phyloP scores from a whole-genome alignment of 2,888 invertebrate species.

The Erynnis tages region DNA sequence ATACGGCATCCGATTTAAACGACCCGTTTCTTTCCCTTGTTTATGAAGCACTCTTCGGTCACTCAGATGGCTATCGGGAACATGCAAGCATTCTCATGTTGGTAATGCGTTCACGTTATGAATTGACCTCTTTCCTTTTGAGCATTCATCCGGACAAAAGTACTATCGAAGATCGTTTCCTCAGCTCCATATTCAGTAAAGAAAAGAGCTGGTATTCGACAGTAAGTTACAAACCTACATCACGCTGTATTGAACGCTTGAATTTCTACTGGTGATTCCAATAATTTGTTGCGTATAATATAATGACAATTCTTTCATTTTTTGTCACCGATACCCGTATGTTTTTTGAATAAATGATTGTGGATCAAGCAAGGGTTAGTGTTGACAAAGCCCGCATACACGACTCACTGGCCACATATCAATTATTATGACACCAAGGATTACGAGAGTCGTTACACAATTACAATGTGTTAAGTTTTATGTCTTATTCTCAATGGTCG shows the following conservation, averaged over 20 bases:
- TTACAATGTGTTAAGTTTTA: conserved; percentile 63
- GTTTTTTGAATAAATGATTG: conserved; percentile 49
- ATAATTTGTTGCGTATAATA: neutral
- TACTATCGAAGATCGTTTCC: conserved; percentile 1
- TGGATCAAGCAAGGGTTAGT: conserved; percentile 52
- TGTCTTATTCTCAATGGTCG: conserved; percentile 55
- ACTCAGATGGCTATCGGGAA: conserved; percentile 33
- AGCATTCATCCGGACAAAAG: neutral
- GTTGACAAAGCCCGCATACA: conserved; percentile 68
- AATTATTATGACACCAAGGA: conserved; percentile 71
- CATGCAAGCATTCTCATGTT: conserved; percentile 28
- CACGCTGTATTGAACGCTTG: too few species aligned
- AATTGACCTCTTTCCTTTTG: conserved; percentile 5
- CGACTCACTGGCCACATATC: conserved; percentile 67
- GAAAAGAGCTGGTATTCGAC: too few species aligned
- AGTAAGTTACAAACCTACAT: too few species aligned
- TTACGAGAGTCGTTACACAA: conserved; percentile 64
- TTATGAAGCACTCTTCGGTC: conserved; percentile 58
- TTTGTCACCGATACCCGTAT: conserved; percentile 58
- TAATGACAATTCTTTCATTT: conserved; percentile 7
- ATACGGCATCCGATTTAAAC: conserved; percentile 66
- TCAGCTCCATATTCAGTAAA: neutral
- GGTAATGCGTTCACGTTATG: conserved; percentile 17
- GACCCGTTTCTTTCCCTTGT: conserved; percentile 63
- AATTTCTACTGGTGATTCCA: too few species aligned